Evolutionary conservation across 1,140 invertebrate species (phyloP), one percentile per base, ranked within the genome.

Genomic region (Atta cephalotes): DNA sequence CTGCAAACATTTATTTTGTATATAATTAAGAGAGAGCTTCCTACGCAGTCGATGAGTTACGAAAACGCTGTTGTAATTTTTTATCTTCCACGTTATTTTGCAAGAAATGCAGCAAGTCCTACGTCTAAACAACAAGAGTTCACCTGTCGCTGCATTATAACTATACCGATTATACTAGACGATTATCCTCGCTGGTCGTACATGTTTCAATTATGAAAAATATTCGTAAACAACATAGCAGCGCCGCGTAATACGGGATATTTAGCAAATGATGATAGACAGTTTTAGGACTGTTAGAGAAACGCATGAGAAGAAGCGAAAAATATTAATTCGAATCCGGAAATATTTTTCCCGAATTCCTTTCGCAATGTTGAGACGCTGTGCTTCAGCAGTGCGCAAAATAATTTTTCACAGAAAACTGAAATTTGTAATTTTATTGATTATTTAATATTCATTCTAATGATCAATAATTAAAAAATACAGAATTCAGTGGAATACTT

Each of bases 171-270:
- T 82, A 60, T 82, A 74, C 56, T 14, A 74, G 16, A 9, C 80
- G 25, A 84, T 84, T 84, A 84, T 84, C 12, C 39, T 62, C 80
- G 70, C 80, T 76, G n/a, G 56, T 45, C 56, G 70, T 39, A 76
- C 70, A 62, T 60, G 56, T 63, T 63, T 76, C 79, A 72, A 71
- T 72, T 81, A 49, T 76, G 28, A 72, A 39, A 49, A 74, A 76
- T 84, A 45, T 84, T 76, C 70, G 39, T 51, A 84, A 82, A 82
- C 68, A 82, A 49, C 68, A 49, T 62, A n/a, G 49, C n/a, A 82
- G 66, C 35, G 25, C 39, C 18, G 56, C 39, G 39, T 63, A 76
- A 84, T 84, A 21, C 16, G 6, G 4, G 56, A 18, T 74, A 74
- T 76, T 84, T 51, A 63, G 28, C 28, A 39, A 39, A 49, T 76